These are phyloP conservation scores for Dissostichus mawsoni DNA, from an alignment of 2,113 vertebrate species.

Conservation along the genomic window DNA sequence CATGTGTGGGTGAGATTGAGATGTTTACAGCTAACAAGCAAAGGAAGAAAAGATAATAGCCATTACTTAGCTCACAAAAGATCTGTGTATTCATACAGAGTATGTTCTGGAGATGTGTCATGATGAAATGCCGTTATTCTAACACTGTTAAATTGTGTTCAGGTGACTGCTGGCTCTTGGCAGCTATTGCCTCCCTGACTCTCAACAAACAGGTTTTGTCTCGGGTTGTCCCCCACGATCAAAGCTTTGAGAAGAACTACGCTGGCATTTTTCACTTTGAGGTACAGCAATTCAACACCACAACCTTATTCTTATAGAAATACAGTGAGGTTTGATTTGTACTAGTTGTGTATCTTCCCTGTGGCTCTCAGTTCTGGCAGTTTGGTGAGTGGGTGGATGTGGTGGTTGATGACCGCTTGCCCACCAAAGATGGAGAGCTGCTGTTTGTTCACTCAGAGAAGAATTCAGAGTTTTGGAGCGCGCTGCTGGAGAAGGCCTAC, in stretches of 20 bases:
- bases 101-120: constrained; percentile 16
- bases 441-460: constrained; percentile 84
- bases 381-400: constrained; percentile 86
- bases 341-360: not conserved
- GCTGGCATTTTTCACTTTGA: constrained; percentile 95
- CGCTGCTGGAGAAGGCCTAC: constrained; percentile 80
- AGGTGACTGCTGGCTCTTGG: constrained; percentile 95
- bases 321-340: not conserved
- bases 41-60: not conserved
- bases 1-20: constrained; percentile 1
- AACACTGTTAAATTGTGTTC: constrained; percentile 4
- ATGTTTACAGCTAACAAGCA: not conserved
- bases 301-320: not conserved
- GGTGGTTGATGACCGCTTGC: constrained; percentile 84
- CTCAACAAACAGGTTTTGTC: constrained; percentile 86
- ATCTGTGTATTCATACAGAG: not conserved
- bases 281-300: constrained; percentile 70
- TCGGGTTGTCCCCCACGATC: constrained; percentile 87
- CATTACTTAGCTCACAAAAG: not conserved
- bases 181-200: constrained; percentile 92
- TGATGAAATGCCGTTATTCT: not conserved
- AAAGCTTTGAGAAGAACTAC: constrained; percentile 86
- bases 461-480: constrained; percentile 84
- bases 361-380: constrained; percentile 83
- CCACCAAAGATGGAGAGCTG: constrained; percentile 80